Evolutionary conservation across 2,797 vertebrate species (phyloP).

Genomic region (Denticeps clupeoides): DNA sequence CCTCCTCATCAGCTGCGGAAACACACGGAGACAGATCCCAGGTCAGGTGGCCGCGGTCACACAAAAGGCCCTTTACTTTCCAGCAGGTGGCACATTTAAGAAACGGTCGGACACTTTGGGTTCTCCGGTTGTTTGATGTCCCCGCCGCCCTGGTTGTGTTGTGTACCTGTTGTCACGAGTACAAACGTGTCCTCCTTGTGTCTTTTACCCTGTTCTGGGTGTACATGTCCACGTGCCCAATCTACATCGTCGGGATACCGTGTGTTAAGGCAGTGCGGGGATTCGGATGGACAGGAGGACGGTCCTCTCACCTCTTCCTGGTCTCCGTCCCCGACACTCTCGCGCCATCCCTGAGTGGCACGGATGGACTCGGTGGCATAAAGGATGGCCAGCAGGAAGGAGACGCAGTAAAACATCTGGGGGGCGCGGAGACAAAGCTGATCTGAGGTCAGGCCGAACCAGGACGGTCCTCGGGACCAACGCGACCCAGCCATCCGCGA

Average conservation of each 20-base stretch:
- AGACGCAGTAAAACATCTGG: constrained; percentile 64
- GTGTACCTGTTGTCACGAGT: no score
- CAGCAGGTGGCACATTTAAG: background rate
- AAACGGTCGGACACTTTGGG: background rate
- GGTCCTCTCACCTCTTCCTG: constrained; percentile 4
- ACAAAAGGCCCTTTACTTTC: background rate
- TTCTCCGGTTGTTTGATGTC: background rate
- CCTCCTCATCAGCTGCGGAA: constrained; percentile 27
- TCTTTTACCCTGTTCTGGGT: no score
- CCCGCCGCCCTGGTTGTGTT: no score
- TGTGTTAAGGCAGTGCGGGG: no score
- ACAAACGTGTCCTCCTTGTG: no score
- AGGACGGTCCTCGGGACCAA: no score
- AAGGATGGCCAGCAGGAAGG: constrained; percentile 60
- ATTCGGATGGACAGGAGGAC: no score
- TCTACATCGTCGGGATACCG: background rate
- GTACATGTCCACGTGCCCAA: background rate
- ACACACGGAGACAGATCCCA: background rate
- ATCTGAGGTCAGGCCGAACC: no score
- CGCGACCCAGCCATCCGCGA: no score
- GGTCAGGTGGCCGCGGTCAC: background rate
- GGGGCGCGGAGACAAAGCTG: constrained; percentile 14
- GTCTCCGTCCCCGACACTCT: constrained; percentile 27
- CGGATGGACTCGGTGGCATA: constrained; percentile 64
- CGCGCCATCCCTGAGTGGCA: constrained; percentile 51